Base-by-base conservation (phyloP, 2,888 invertebrate genomes). In the Nomada lathburiana region DNA sequence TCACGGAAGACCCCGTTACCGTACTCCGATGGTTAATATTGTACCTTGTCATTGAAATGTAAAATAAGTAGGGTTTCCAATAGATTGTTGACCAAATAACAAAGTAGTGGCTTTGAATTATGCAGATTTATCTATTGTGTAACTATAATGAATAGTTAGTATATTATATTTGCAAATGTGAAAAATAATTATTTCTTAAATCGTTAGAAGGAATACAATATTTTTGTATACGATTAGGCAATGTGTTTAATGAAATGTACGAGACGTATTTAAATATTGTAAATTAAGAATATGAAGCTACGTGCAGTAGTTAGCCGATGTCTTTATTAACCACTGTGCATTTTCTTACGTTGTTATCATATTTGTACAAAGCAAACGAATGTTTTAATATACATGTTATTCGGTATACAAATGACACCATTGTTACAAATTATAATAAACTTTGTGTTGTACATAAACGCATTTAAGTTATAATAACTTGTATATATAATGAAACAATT, bases 271-370 rank as follows among this genome's bases (percentile, higher is more conserved):
- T 62, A 62, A 82, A 60, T 53, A 78, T 71, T 62, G 72, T 26
- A 62, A 75, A 73, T 83, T 44, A 84, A 74, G 73, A 70, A 83
- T 84, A 73, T 82, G 75, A 76, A 77, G 79, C 76, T 74, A 76
- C 73, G 77, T 85, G 86, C 74, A 78, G 78, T 85, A 85, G 67
- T 85, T 87, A 77, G 64, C 52, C 73, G 83, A 85, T 80, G 76
- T 84, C 80, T 87, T 87, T 87, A 87, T 87, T 87, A 85, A 82
- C 78, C 87, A 87, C 80, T 84, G 86, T 87, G 87, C 87, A 87
- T 80, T 84, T 74, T 82, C 76, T 76, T 82, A 70, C 72, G 64
- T 82, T 77, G 71, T 82, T 76, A 84, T 44, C 77, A 76, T 87
- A 87, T 82, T 84, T 87, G 85, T 86, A 87, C 76, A 87, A 86